Base-by-base conservation (phyloP, 2,888 invertebrate genomes). In the Cylloceria caligata region DNA sequence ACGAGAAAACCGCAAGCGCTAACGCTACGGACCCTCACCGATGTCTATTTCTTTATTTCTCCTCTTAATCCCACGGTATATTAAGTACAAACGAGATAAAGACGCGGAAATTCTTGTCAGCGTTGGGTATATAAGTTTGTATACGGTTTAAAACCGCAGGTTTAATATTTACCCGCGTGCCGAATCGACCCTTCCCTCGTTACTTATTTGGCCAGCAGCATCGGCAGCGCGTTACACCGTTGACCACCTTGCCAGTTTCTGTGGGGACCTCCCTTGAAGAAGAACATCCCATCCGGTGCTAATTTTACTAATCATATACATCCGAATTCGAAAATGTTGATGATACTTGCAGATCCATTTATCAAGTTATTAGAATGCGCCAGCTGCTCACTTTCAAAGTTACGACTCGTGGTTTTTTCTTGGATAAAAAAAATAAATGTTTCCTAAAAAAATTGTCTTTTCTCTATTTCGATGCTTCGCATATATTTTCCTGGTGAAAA, bases 81-180 rank as follows among this genome's bases (percentile, higher is more conserved):
- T 81, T 68, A 77, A 77, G 55, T 36, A 64, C 74, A 68, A 64
- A 81, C 62, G 64, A 68, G 62, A 81, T 64, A 81, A 77, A 81
- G 62, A 69, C 60, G 60, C 30, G 64, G 69, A 72, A 81, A 73
- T 77, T 73, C 64, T 47, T 55, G 68, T 72, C 39, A 21, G 62
- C 49, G 16, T 19, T 36, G 24, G 36, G 27, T 30, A 45, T 16
- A 19, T 42, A 47, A 65, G 11, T 57, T 75, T 64, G 62, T 65
- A 39, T 19, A 47, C 47, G 24, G 57, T 67, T 67, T 42, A 24
- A 80, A 67, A 80, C 80, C 80, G 72, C 75, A 80, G 75, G 57
- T 80, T 80, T 76, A 72, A 73, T 77, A 77, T 77, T 77, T 69
- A 27, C 64, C 47, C 27, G 45, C 34, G 64, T 45, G 64, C 45